Conservation (phyloP, 2,113 vertebrate genomes). For the Aegotheles bennettii region DNA sequence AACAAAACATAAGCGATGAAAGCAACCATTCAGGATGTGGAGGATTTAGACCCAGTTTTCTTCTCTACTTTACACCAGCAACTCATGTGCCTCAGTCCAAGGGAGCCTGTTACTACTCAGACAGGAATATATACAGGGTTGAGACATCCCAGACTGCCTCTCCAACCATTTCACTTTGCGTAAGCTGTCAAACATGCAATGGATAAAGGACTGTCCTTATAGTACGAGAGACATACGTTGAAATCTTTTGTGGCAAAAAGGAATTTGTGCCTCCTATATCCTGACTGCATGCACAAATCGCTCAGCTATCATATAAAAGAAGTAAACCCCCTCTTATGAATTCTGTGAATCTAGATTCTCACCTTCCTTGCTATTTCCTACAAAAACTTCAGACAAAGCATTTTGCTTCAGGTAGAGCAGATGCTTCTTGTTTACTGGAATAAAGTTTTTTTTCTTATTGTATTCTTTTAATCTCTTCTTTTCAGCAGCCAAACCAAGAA, state of each 20-base stretch:
- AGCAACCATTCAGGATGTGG: fast-evolving
- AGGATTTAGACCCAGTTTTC: background rate
- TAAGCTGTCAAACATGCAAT: fast-evolving
- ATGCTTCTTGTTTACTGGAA: background rate
- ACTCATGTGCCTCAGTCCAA: background rate
- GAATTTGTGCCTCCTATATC: background rate
- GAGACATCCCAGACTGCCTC: background rate
- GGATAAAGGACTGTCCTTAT: background rate
- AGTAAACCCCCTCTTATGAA: background rate
- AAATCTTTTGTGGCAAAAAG: background rate
- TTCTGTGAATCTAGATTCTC: background rate
- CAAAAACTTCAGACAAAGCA: background rate
- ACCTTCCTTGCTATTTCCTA: background rate
- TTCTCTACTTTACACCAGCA: background rate
- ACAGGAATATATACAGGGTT: background rate
- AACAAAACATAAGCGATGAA: background rate
- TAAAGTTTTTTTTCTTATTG: background rate
- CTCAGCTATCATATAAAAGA: background rate
- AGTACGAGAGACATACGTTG: background rate
- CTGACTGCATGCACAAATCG: background rate
- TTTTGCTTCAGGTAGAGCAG: background rate
- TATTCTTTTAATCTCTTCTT: background rate
- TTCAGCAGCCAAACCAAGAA: background rate
- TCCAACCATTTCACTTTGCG: background rate
- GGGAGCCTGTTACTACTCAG: background rate